Evolutionary conservation across 2,888 invertebrate species (phyloP), one percentile per base, ranked within the genome.

Genomic region (Harmothoe impar): DNA sequence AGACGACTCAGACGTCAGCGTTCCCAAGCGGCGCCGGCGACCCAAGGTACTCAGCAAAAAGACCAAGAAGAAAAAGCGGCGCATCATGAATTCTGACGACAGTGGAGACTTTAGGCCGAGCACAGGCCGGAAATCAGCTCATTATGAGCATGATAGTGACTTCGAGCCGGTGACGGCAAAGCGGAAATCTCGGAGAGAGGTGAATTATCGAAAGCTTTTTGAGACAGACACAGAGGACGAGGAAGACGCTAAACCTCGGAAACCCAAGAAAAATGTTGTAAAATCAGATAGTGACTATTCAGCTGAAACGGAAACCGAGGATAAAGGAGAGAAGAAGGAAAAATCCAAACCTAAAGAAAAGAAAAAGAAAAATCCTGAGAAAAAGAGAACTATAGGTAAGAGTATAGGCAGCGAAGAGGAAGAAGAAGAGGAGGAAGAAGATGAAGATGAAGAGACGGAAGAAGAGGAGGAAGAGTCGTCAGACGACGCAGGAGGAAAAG

Each of bases 1-100:
- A 25, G 91, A 91, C n/a, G 89, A 91, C 54, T 52, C 31, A 33
- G 68, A 84, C 15, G 23, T n/a, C 31, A 52, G 78, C 12, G 20
- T 33, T n/a, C 33, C 68, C 1, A 72, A 72, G 77, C 35, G 43
- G 51, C n/a, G n/a, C 0, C 10, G 43, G 78, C 35, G 89, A 23
- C 77, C 89, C 29, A 89, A 86, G 29, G n/a, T 52, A 51, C 35
- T 84, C 7, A 35, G 35, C 25, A 90, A 84, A 35, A 84, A 90
- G 84, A 54, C 51, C 43, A 90, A 86, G 88, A 86, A 72, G 89
- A 91, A 35, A 85, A 91, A 25, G 91, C 84, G 78, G 89, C 91
- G 31, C 29, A 25, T 86, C 29, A 29, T 86, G 31, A 29, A 86
- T 7, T 86, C 86, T 29, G 91, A 90, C 31, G 91, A 92, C 20